Percentiles rank a stretch among this genome's conserved stretches.
Conservation (phyloP, 2,113 vertebrate species). For the Amblyopsis rosae region DNA sequence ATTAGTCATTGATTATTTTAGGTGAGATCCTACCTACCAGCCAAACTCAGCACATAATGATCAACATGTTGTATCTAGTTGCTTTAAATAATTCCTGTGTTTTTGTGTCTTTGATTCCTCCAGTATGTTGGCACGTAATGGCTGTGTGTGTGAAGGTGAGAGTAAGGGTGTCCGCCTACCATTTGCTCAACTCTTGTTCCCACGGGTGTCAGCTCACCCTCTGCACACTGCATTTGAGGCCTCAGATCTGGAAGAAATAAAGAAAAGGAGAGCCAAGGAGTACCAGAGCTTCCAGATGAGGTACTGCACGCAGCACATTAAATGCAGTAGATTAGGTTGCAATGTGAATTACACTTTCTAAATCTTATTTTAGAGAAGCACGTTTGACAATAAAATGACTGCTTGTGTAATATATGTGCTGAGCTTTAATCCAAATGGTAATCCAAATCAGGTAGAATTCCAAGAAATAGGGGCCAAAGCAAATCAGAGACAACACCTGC, state of each 20-base stretch:
- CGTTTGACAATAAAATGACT: no score
- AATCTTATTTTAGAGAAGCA: no score
- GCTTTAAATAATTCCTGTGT: neutral
- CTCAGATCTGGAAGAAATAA: constrained; percentile 75
- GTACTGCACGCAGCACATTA: constrained; percentile 48
- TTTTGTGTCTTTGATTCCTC: neutral
- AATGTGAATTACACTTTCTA: no score
- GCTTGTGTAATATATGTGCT: no score
- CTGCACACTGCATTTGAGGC: constrained; percentile 77
- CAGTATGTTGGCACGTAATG: constrained; percentile 83
- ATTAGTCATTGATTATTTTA: no score
- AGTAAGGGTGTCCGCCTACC: constrained; percentile 73
- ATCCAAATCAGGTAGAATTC: no score
- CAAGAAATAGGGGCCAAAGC: no score
- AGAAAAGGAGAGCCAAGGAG: constrained; percentile 78
- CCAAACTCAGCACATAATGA: neutral
- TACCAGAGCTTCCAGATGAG: constrained; percentile 80
- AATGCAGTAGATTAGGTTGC: no score
- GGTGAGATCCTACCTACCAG: neutral
- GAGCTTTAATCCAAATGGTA: no score
- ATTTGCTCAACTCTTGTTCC: constrained; percentile 78
- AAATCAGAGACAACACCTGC: no score
- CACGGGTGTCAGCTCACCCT: constrained; percentile 72
- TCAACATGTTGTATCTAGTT: neutral
- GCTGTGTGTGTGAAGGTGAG: constrained; percentile 82